Evolutionary conservation across 2,888 invertebrate species (phyloP).

Genomic region (Coenonympha glycerion): DNA sequence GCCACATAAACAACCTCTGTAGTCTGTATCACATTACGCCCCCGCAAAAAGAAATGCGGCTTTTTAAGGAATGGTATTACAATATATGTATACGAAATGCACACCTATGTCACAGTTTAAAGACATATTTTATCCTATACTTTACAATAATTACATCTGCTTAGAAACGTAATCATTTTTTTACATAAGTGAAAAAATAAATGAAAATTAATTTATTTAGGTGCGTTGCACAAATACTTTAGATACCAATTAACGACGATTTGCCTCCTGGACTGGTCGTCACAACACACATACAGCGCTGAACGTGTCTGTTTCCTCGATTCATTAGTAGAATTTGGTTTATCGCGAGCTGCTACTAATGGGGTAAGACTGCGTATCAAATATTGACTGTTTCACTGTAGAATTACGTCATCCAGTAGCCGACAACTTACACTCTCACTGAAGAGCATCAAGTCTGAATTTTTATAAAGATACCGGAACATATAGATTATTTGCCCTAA

Average conservation of each 20-base stretch:
- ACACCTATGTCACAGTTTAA: too few species aligned
- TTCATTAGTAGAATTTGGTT: slow-evolving; percentile 68
- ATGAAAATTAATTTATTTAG: too few species aligned
- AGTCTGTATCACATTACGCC: slow-evolving; percentile 21
- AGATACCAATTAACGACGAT: too few species aligned
- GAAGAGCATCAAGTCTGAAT: too few species aligned
- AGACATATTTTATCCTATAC: too few species aligned
- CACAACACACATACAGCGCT: background rate
- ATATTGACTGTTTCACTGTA: slow-evolving; percentile 69
- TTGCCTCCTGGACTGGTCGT: slow-evolving; percentile 4
- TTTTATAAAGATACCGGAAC: background rate
- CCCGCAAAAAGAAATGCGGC: slow-evolving; percentile 16
- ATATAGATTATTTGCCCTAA: too few species aligned
- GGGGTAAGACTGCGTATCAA: slow-evolving; percentile 59
- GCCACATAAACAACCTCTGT: too few species aligned
- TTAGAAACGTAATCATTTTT: too few species aligned
- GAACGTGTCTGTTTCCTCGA: slow-evolving; percentile 42
- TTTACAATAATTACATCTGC: too few species aligned
- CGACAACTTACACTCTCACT: background rate
- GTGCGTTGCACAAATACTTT: background rate
- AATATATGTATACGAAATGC: background rate
- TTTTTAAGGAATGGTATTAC: background rate
- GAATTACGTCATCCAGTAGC: slow-evolving; percentile 54
- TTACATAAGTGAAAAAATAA: too few species aligned
- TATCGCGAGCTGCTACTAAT: slow-evolving; percentile 54